These are phyloP conservation scores for Arizona elegans DNA, from an alignment of 2,113 vertebrate genomes.

Conservation along the genomic window DNA sequence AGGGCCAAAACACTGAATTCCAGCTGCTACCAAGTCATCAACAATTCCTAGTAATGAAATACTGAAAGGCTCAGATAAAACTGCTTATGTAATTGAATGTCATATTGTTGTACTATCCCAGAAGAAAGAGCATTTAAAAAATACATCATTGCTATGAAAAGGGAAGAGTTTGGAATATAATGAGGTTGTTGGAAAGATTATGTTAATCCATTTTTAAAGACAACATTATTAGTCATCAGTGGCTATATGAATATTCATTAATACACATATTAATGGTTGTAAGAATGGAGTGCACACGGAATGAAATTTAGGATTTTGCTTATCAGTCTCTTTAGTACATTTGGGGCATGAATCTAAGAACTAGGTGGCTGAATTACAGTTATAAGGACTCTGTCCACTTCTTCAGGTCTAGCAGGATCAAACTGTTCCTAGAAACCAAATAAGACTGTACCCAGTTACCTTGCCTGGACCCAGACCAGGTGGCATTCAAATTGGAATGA, in stretches of 20 bases:
- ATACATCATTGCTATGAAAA: not conserved
- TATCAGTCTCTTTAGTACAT: not conserved
- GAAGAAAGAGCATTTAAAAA: not conserved
- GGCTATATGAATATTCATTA: not conserved
- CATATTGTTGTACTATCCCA: not conserved
- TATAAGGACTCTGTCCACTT: not conserved
- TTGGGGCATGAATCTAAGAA: not conserved
- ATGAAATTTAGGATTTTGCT: not conserved
- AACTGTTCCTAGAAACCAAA: not conserved
- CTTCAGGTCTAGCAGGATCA: not conserved
- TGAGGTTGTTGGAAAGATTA: not conserved
- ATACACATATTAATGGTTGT: not conserved
- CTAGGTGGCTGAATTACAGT: not conserved
- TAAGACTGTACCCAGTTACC: not conserved
- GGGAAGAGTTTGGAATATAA: not conserved
- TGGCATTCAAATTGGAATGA: too few relatives aligned
- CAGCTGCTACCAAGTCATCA: slow-evolving; percentile 79
- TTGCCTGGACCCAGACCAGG: too few relatives aligned
- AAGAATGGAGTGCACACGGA: not conserved
- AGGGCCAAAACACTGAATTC: slow-evolving; percentile 82
- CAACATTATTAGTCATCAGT: not conserved
- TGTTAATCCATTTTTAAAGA: not conserved
- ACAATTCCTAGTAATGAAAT: slow-evolving; percentile 72
- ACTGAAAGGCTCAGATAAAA: slow-evolving; percentile 5
- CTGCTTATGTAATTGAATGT: not conserved